Base-by-base conservation (phyloP, 2,113 vertebrate species). In the Hippoglossus stenolepis region DNA sequence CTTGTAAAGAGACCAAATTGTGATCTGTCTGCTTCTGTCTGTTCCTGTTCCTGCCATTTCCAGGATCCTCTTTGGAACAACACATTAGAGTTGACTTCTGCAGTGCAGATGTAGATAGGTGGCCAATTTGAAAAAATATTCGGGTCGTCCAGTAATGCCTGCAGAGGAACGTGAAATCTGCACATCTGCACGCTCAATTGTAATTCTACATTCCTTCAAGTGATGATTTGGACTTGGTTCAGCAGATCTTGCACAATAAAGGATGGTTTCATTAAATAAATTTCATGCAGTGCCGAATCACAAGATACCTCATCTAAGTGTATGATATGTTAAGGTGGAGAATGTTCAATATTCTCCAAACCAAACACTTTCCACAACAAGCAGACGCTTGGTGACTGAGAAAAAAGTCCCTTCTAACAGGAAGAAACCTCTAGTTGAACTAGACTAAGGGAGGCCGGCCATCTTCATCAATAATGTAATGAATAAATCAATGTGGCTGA, bases 71-170 rank as follows among this genome's bases (percentile, higher is more conserved):
- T 40, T 24, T 43, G 63, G 85, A 80, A 72, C 21, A 70, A 69
- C 66, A 80, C 71, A 85, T 84, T 61, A 40, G 12, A 84, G 40
- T 21, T 60, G 79, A 75, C 83, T 82, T 70, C 51, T 74, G 47
- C 24, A 17, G 35, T 21, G 65, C 74, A 61, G n/a, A 79, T 70
- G 67, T 56, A 68, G 68, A 79, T 45, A 43, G 75, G 71, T 73
- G 66, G 72, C 75, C 64, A 65, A 65, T 45, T 43, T 72, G 51
- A 73, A 72, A 74, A 85, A 21, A 17, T 38, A 69, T 73, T 53
- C 20, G 2, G 49, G 20, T 35, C 12, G 12, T 65, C 61, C 67
- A 65, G 20, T 23, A 31, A 56, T 47, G 20, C 21, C 80, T 66
- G 47, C 24, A 66, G 59, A 31, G 61, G 77, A 54, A 21, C 2